Conservation (phyloP, 2,888 invertebrate species). For the Trichogramma evanescens region DNA sequence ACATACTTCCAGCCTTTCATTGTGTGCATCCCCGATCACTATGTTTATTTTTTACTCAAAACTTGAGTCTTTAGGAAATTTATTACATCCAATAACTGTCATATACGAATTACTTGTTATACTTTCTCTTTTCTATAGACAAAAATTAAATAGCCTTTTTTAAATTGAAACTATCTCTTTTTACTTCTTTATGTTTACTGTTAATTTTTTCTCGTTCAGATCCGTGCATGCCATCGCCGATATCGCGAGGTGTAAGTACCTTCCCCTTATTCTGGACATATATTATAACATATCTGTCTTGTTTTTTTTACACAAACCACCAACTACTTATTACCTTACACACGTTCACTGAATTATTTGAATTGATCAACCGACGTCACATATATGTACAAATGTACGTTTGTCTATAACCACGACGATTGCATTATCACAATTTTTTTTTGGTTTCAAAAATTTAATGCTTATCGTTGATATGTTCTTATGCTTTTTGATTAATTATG, state of each 20-base stretch:
- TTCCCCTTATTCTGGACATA: constrained; percentile 7
- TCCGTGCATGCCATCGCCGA: constrained; percentile 85
- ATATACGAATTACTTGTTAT: not conserved
- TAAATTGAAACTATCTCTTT: constrained; percentile 34
- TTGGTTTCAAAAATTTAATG: too few relatives aligned
- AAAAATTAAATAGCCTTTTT: constrained; percentile 11
- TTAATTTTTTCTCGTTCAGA: constrained; percentile 47
- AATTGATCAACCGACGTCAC: too few relatives aligned
- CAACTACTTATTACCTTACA: too few relatives aligned
- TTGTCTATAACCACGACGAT: not conserved
- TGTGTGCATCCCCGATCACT: too few relatives aligned
- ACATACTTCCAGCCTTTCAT: too few relatives aligned
- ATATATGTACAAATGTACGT: too few relatives aligned
- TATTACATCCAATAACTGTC: not conserved
- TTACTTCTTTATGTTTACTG: constrained; percentile 33
- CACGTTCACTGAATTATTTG: too few relatives aligned
- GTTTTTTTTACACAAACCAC: not conserved
- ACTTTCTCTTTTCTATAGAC: not conserved
- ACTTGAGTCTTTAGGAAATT: too few relatives aligned
- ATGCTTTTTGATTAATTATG: too few relatives aligned
- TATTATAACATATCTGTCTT: not conserved
- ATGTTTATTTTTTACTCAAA: too few relatives aligned
- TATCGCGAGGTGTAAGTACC: constrained; percentile 84
- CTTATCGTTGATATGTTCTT: too few relatives aligned
- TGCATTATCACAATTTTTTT: too few relatives aligned